Percentiles rank a stretch among this genome's conserved stretches.
These are phyloP conservation scores for Drosophila aff. DNA, from an alignment of 1,140 invertebrate genomes.

Conservation along the genomic window DNA sequence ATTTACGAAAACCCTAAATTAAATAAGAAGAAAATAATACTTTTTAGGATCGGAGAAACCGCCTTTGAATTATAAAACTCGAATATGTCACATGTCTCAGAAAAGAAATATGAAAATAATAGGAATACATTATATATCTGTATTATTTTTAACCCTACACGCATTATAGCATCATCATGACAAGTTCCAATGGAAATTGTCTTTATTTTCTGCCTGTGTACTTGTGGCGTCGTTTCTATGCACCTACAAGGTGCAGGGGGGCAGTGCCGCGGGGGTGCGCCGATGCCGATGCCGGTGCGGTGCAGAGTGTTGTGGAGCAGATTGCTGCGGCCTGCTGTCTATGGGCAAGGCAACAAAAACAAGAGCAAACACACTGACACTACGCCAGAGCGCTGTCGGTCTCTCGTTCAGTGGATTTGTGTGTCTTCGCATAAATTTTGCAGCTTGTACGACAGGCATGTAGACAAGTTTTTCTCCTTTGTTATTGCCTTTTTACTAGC, in stretches of 20 bases:
- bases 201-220: slow-evolving; percentile 8
- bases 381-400: slow-evolving; percentile 65
- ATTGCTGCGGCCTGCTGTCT: slow-evolving; percentile 40
- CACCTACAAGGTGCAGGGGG: slow-evolving; percentile 28
- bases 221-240: slow-evolving; percentile 41
- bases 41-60: not conserved
- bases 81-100: too few relatives aligned
- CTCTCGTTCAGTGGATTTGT: slow-evolving; percentile 84
- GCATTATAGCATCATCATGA: too few relatives aligned
- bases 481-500: slow-evolving; percentile 40
- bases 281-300: not conserved
- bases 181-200: not conserved
- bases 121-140: too few relatives aligned
- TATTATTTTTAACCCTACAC: too few relatives aligned
- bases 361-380: slow-evolving; percentile 13
- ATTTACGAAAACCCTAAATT: not conserved
- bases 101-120: too few relatives aligned
- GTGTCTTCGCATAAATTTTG: slow-evolving; percentile 85
- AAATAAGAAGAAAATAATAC: not conserved
- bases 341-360: slow-evolving; percentile 34
- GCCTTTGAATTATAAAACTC: not conserved
- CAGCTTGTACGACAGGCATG: slow-evolving; percentile 77
- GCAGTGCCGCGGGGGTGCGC: not conserved
- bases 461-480: slow-evolving; percentile 73
- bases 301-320: slow-evolving; percentile 19